These are phyloP conservation scores for Drosophila virilis DNA, from an alignment of 1,140 invertebrate species.

Conservation along the genomic window DNA sequence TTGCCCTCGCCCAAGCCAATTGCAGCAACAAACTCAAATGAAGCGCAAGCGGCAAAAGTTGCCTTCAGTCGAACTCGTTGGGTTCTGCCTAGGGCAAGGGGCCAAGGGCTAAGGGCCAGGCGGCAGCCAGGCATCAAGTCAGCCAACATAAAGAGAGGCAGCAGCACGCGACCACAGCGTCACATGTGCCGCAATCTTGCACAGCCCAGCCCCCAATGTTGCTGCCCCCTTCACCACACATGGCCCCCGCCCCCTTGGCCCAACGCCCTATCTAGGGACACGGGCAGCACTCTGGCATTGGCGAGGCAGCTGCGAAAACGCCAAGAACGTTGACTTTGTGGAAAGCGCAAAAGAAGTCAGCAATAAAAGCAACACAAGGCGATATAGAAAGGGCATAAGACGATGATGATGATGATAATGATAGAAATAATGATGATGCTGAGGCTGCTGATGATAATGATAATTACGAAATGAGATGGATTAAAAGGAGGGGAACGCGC, in stretches of 20 bases:
- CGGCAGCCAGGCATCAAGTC: slow-evolving; percentile 26
- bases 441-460: neutral
- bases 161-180: slow-evolving; percentile 79
- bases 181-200: slow-evolving; percentile 76
- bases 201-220: slow-evolving; percentile 3
- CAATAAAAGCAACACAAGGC: slow-evolving; percentile 43
- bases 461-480: slow-evolving; percentile 3
- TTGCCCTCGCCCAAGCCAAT: slow-evolving; percentile 51
- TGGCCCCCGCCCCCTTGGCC: neutral
- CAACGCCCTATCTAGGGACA: no score
- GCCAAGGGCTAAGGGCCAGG: slow-evolving; percentile 24
- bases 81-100: slow-evolving; percentile 15
- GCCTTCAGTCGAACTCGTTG: slow-evolving; percentile 17
- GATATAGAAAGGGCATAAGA: slow-evolving; percentile 42
- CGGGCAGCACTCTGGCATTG: neutral
- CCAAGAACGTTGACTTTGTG: slow-evolving; percentile 79
- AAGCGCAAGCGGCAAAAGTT: slow-evolving; percentile 51
- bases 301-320: slow-evolving; percentile 75
- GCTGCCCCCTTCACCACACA: neutral
- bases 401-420: slow-evolving; percentile 35
- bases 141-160: slow-evolving; percentile 35
- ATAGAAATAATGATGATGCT: neutral
- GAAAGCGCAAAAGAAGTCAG: slow-evolving; percentile 65
- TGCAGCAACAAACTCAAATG: slow-evolving; percentile 63
- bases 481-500: neutral